Conservation (phyloP, 2,888 invertebrate species). For the Tetanocera ferruginea region DNA sequence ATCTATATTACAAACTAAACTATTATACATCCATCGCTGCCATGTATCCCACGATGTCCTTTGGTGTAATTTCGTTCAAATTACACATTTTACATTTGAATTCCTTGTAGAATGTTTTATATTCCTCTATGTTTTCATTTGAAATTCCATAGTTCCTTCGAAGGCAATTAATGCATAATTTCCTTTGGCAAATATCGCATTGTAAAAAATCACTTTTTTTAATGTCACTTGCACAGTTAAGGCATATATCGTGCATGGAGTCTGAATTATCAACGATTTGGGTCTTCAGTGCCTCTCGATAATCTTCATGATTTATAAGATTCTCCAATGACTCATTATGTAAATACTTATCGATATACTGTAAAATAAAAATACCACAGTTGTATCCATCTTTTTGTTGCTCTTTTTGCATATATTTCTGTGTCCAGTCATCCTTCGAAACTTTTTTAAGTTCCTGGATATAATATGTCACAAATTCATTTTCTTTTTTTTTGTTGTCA, state of each 20-base stretch:
- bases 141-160: no score
- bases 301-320: background rate
- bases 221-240: background rate
- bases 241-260: background rate
- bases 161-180: background rate
- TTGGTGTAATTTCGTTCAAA: no score
- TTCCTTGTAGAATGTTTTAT: no score
- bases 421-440: background rate
- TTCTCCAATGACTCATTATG: background rate
- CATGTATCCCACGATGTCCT: no score
- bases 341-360: background rate
- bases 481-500: background rate
- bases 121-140: no score
- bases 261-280: constrained; percentile 1
- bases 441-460: background rate
- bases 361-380: constrained; percentile 2
- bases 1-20: no score
- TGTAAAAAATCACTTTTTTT: background rate
- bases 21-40: no score
- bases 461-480: background rate
- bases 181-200: background rate
- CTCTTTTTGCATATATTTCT: background rate
- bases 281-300: background rate
- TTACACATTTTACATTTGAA: no score
- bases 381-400: constrained; percentile 2